phyloP scores from a whole-genome alignment of 2,888 invertebrate genomes.

The Limnephilus marmoratus region DNA sequence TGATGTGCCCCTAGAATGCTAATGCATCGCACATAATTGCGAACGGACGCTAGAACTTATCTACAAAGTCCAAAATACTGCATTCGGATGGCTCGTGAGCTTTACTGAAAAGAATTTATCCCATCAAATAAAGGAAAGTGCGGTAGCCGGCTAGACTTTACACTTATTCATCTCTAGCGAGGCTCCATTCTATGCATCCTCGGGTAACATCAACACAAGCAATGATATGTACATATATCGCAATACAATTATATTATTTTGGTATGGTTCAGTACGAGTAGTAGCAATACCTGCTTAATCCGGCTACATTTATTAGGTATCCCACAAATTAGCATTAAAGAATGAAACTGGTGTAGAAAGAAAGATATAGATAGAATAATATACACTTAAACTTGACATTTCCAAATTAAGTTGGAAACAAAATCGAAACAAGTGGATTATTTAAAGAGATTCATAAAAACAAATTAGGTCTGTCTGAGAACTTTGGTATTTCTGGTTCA shows the following conservation, averaged over 20 bases:
- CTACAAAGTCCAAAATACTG: conserved; percentile 33
- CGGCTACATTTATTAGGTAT: not conserved
- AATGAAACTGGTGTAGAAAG: not conserved
- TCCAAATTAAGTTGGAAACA: not conserved
- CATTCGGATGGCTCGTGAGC: conserved; percentile 20
- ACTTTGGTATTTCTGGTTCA: conserved; percentile 25
- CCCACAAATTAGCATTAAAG: not conserved
- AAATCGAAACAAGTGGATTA: not conserved
- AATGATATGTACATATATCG: not conserved
- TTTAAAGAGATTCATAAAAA: not conserved
- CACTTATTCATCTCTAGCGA: not conserved
- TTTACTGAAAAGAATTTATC: not conserved
- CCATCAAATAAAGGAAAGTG: not conserved
- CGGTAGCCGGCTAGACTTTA: not conserved
- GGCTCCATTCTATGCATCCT: not conserved
- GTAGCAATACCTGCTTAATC: not conserved
- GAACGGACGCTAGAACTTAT: conserved; percentile 49
- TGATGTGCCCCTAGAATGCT: conserved; percentile 53
- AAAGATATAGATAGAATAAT: not conserved
- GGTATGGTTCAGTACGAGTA: not conserved
- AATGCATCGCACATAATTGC: conserved; percentile 61
- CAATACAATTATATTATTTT: not conserved
- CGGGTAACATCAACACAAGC: not conserved
- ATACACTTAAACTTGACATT: not conserved
- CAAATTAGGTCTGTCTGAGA: conserved; percentile 28